Conservation (phyloP, 2,888 invertebrate species). For the Amaurobius ferox region DNA sequence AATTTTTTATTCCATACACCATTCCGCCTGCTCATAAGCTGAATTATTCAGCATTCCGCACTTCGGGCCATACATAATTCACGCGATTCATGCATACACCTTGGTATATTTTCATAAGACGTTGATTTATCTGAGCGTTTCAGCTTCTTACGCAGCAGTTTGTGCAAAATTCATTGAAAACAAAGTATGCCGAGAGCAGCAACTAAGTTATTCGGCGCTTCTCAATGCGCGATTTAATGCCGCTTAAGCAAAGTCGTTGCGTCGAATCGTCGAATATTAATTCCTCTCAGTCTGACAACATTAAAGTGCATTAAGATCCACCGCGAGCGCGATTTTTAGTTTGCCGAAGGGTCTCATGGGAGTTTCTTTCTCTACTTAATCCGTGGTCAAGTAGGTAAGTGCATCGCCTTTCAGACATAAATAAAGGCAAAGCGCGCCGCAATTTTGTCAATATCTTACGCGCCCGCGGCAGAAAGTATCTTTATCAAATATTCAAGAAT, state of each 20-base stretch:
- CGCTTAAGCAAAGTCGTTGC: conserved; percentile 14
- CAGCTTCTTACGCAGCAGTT: conserved; percentile 16
- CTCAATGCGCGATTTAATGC: conserved; percentile 16
- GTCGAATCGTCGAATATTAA: conserved; percentile 29
- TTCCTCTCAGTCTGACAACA: conserved; percentile 24
- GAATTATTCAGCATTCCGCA: background rate
- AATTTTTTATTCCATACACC: background rate
- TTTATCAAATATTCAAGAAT: conserved; percentile 71
- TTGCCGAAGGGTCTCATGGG: conserved; percentile 18
- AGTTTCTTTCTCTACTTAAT: conserved; percentile 38
- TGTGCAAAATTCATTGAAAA: conserved; percentile 8
- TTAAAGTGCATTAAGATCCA: conserved; percentile 34
- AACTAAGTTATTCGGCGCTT: conserved; percentile 12
- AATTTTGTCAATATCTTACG: conserved; percentile 64
- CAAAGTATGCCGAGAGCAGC: conserved; percentile 8
- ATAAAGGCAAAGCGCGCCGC: conserved; percentile 34
- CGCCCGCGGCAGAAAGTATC: conserved; percentile 60
- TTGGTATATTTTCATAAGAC: background rate
- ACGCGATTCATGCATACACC: background rate
- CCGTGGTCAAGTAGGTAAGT: conserved; percentile 67
- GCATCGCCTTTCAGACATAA: conserved; percentile 40
- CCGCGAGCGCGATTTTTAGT: conserved; percentile 48
- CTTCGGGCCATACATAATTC: background rate
- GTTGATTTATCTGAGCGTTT: background rate
- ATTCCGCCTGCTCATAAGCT: background rate